Evolutionary conservation across 2,888 invertebrate species (phyloP).

Genomic region (Lutraria lutraria): DNA sequence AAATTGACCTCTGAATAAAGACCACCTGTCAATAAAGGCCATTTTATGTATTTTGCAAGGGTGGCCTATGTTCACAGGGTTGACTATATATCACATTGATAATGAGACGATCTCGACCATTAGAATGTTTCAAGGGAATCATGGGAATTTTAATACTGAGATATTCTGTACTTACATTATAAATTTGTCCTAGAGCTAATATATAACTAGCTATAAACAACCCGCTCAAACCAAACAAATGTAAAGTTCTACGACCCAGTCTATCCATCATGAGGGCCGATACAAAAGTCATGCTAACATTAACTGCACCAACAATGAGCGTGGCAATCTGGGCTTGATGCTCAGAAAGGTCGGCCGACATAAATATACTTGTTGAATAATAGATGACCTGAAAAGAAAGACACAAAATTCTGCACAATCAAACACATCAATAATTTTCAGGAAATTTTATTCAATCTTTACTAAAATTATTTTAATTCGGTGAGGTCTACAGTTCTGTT

Average conservation of each 20-base stretch:
- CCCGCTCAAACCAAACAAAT: constrained; percentile 92
- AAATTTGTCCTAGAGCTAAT: constrained; percentile 88
- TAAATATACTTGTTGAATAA: constrained; percentile 97
- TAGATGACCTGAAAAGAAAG: constrained; percentile 93
- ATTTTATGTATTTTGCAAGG: too few species aligned
- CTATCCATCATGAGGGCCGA: constrained; percentile 93
- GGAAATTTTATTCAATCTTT: neutral
- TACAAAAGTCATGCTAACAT: constrained; percentile 94
- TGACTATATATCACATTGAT: neutral
- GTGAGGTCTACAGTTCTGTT: too few species aligned
- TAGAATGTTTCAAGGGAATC: too few species aligned
- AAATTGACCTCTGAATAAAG: too few species aligned
- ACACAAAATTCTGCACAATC: neutral
- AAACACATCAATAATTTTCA: too few species aligned
- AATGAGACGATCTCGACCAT: neutral
- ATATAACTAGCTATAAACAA: constrained; percentile 92
- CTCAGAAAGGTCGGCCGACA: constrained; percentile 89
- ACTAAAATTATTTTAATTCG: neutral
- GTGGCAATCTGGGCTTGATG: constrained; percentile 92
- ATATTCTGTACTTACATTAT: constrained; percentile 69
- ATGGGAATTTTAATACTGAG: neutral
- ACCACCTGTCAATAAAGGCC: too few species aligned
- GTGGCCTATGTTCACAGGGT: too few species aligned
- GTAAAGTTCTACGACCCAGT: constrained; percentile 93
- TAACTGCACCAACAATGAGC: constrained; percentile 94